Percentiles rank a stretch among this genome's conserved stretches.
Conservation (phyloP, 2,113 vertebrate genomes). For the Hemiprocne comata region DNA sequence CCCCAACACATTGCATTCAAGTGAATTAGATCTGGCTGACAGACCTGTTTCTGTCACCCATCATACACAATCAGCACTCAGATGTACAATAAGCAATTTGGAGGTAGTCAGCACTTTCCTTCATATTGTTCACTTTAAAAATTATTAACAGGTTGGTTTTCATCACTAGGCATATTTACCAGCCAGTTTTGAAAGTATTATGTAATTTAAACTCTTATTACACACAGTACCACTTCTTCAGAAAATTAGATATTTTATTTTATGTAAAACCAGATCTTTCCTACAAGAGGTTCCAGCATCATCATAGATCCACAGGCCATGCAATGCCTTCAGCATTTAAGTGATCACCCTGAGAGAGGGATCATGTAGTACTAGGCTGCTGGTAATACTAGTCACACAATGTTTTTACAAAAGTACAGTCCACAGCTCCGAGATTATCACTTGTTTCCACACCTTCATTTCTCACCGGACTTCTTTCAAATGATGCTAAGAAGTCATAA, state of each 20-base stretch:
- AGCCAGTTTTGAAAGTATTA: neutral
- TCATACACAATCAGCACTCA: neutral
- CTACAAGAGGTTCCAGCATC: neutral
- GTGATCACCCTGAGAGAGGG: neutral
- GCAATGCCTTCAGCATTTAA: neutral
- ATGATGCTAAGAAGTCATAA: neutral
- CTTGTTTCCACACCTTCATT: neutral
- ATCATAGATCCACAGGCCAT: neutral
- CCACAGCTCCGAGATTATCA: neutral
- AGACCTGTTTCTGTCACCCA: slow-evolving; percentile 10
- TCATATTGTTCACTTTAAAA: slow-evolving; percentile 5
- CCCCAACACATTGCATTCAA: neutral
- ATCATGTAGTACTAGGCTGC: neutral
- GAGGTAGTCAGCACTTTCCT: neutral
- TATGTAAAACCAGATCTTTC: neutral
- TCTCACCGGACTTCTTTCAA: neutral
- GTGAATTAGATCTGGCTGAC: neutral
- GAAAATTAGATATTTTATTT: neutral
- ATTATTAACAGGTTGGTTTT: neutral
- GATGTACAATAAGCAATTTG: neutral
- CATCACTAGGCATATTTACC: neutral
- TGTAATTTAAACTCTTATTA: slow-evolving; percentile 10
- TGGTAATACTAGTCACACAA: neutral
- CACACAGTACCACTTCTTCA: neutral
- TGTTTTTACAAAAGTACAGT: neutral